A percentile compares a stretch with the other conserved stretches of the same genome.
Conservation (phyloP, 1,140 invertebrate genomes). For the Heliconius congener region DNA sequence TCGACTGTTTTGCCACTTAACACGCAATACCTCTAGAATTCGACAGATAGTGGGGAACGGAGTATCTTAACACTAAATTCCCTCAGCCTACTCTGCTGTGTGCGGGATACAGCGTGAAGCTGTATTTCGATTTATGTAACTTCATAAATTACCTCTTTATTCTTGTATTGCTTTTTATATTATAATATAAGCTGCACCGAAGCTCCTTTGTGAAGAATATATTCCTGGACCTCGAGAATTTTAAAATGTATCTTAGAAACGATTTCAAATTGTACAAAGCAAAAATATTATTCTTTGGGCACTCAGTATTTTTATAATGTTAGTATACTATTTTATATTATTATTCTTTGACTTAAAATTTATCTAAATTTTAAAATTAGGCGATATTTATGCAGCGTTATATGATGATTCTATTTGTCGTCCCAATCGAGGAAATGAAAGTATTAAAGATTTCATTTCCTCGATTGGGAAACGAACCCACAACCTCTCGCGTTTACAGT, state of each 20-base stretch:
- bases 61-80: too few species aligned
- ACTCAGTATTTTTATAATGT: not conserved
- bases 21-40: too few species aligned
- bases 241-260: not conserved
- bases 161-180: not conserved
- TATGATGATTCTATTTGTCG: not conserved
- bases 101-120: too few species aligned
- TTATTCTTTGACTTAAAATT: not conserved
- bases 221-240: not conserved
- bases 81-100: too few species aligned
- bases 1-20: too few species aligned
- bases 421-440: too few species aligned
- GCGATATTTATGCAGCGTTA: not conserved
- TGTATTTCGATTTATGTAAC: too few species aligned
- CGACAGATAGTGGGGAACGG: too few species aligned
- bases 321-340: not conserved
- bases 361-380: not conserved
- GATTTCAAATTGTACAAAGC: slow-evolving; percentile 9
- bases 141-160: not conserved
- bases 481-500: too few species aligned
- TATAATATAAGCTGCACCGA: slow-evolving; percentile 12
- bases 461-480: too few species aligned
- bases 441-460: too few species aligned
- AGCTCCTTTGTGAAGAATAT: slow-evolving; percentile 3
- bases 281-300: not conserved